Base-by-base conservation (phyloP, 2,797 vertebrate genomes). In the Stomatorhinus walkeri region DNA sequence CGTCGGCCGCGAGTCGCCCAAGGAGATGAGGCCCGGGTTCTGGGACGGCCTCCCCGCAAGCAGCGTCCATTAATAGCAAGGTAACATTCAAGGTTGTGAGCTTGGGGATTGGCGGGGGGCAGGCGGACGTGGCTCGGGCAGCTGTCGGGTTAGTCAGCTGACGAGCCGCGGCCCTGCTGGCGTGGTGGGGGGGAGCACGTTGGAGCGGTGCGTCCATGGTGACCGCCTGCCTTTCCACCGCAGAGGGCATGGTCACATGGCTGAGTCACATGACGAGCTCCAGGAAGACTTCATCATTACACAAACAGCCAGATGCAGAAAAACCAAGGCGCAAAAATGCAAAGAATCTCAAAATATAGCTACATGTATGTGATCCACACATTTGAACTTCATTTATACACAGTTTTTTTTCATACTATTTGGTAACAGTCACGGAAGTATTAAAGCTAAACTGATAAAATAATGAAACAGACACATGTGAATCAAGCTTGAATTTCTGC, bases 131-230 rank as follows among this genome's bases (percentile, higher is more conserved):
- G 76, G 76, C 76, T 81, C 19, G 19, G 76, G 76, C 76, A 81
- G 76, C 76, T 81, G 76, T 81, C 76, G 76, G 76, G 76, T 46
- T 81, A 81, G 76, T 81, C 76, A 81, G 76, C 76, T 81, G 40
- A 81, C 76, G 76, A 46, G 76, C 36, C 19, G 40, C 16, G 40
- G 40, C 16, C 76, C 76, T 81, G 76, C 40, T n/a, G 19, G 16
- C 19, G 19, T 16, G 68, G 32, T 6, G 68, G 32, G 28, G 28
- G 32, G 8, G 12, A 6, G 64, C 28, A 36, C 64, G 64, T 43
- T 79, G 72, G 32, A 9, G 40, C 2, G 19, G 6, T 4, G 76
- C 8, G 19, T 22, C 76, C 76, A 36, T 16, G 76, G 76, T n/a
- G 76, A n/a, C 76, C 76, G 76, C 36, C 40, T 81, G 36, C 76